Base-by-base conservation (phyloP, 2,113 vertebrate species). In the Coracopsis vasa region DNA sequence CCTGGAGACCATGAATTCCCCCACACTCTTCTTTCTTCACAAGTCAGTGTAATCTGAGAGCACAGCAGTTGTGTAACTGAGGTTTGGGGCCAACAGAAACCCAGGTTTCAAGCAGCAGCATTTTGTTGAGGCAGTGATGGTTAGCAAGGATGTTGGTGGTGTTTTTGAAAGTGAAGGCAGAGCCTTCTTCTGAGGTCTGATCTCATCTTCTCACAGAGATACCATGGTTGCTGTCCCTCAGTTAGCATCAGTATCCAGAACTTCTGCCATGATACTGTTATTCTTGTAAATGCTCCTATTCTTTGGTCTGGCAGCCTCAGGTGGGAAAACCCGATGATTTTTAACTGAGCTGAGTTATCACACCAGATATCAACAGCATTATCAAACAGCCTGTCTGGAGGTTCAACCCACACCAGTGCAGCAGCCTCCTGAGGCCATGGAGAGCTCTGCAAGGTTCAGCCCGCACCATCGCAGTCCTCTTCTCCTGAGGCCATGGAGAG, bases 81-180 rank as follows among this genome's bases (percentile, higher is more conserved):
- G 66, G 8, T 13, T 35, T n/a, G 31, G 56, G 14, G 13, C 33
- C 74, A 24, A 6, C 29, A 69, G 19, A 31, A 87, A 74, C 9
- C 35, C 16, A 0, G 4, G 4, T 19, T 8, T 21, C 71, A 17
- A 19, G 15, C 10, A n/a, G 29, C 31, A 42, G 60, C 4, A 0
- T 24, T 80, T 33, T 27, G 18, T 16, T 56, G 51, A n/a, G 14
- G 24, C 0, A 2, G 16, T 47, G 29, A 23, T 0, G 1, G 29
- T 33, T 9, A 58, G 50, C 13, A 13, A 37, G 50, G 51, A 5
- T 3, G 4, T 4, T 85, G 70, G 25, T 2, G 1, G 3, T 74
- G 19, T 16, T 72, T 62, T 33, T 12, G 4, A 29, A 67, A 54
- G 51, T 20, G 23, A 58, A 82, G 54, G 51, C 47, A 60, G 37